A percentile compares a stretch with the other conserved stretches of the same genome.
Evolutionary conservation across 2,888 invertebrate genomes (phyloP).

Genomic region (Tridacna gigas): DNA sequence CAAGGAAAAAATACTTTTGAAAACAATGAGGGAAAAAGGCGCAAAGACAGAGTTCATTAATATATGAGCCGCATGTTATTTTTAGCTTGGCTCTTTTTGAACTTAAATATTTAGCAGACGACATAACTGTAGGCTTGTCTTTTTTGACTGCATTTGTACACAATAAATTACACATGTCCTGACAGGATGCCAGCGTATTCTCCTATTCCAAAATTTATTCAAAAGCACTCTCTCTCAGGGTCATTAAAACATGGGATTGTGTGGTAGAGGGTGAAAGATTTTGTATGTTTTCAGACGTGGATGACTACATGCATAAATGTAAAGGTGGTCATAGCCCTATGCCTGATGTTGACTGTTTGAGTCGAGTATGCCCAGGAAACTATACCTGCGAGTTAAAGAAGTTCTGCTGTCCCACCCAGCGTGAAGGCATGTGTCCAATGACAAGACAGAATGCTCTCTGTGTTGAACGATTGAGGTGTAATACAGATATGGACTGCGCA

Average conservation of each 20-base stretch:
- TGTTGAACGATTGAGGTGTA: not conserved
- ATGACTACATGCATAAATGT: not conserved
- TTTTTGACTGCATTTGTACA: no score
- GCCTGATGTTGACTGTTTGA: not conserved
- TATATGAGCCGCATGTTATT: not conserved
- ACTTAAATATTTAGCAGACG: not conserved
- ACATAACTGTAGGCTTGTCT: not conserved
- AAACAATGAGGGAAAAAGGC: not conserved
- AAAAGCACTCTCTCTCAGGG: no score
- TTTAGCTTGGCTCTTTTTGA: not conserved
- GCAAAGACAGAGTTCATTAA: not conserved
- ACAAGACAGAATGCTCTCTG: not conserved
- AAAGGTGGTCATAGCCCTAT: not conserved
- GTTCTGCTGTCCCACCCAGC: conserved; percentile 8
- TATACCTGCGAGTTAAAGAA: not conserved
- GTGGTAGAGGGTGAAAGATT: no score
- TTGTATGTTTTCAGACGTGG: no score
- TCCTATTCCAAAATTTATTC: no score
- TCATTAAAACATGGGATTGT: no score
- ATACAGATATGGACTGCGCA: conserved; percentile 3
- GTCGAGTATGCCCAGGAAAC: not conserved
- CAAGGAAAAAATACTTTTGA: not conserved
- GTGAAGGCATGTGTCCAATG: conserved; percentile 15
- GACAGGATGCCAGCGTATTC: no score
- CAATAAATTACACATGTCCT: no score